Evolutionary conservation across 2,888 invertebrate genomes (phyloP), one percentile per base, ranked within the genome.

Genomic region (Druceiella hillmani): DNA sequence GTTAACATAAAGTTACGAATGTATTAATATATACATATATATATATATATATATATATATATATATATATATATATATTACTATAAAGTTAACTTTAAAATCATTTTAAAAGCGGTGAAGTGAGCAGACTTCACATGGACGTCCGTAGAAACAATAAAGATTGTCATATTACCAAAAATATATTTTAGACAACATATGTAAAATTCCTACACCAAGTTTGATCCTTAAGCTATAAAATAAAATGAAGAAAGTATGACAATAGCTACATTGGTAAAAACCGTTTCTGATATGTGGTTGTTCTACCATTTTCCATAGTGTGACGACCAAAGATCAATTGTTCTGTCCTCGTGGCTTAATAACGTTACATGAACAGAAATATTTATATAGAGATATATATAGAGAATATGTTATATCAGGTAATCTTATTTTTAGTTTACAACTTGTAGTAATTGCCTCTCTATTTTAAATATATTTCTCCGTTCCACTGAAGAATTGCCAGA

Each of bases 211-310:
- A 27, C 5, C 11, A 27, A 20, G 22, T 6, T 20, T 20, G 22
- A 20, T n/a, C 9, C 9, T 20, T 20, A 20, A 20, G 9, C 9
- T 20, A 20, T 20, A 7, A 20, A 20, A 20, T 20, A 20, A 20
- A 20, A 20, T 20, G 6, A 20, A 20, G n/a, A 20, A 20, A 20
- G 22, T 20, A 20, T 20, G 22, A 7, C 22, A 20, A 27, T 27
- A 27, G 11, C 5, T 11, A 27, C 27, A 27, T 27, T 27, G 7
- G 27, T 27, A 27, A 27, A 27, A 27, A 27, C 27, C 27, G 10
- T 5, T 27, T 27, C 11, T 27, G 27, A 10, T 10, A 5, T 27
- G 27, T 11, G n/a, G 5, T 7, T 27, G 27, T 27, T 27, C 27
- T 27, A 27, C 7, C 27, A 27, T 27, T 27, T 27, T 27, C 27